A percentile compares a stretch with the other conserved stretches of the same genome.
phyloP scores from a whole-genome alignment of 2,113 vertebrate species.

The Hemibagrus wyckioides region DNA sequence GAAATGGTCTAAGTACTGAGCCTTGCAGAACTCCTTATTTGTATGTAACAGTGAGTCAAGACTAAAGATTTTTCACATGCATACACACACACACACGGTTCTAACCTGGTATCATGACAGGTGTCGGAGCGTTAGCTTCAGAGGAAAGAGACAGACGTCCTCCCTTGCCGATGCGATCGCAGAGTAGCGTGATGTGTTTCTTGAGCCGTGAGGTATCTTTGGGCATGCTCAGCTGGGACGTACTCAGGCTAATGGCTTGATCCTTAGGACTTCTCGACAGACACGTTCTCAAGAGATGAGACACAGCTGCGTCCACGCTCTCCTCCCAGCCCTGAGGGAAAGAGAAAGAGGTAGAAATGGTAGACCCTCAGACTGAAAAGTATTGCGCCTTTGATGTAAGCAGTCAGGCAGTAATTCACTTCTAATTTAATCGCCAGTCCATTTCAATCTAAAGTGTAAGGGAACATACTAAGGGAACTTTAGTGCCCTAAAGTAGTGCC shows the following conservation, averaged over 20 bases:
- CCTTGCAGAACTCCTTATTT: conserved; percentile 11
- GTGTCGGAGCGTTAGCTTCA: conserved; percentile 70
- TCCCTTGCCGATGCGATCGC: conserved; percentile 89
- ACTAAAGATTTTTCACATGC: not conserved
- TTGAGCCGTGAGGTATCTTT: conserved; percentile 86
- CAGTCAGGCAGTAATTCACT: not conserved
- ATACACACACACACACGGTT: not conserved
- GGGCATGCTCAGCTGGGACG: conserved; percentile 78
- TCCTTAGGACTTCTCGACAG: conserved; percentile 92
- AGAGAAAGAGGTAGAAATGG: not conserved
- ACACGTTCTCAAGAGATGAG: conserved; percentile 89
- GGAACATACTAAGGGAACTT: too few species aligned
- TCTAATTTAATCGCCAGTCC: not conserved
- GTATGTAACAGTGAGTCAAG: not conserved
- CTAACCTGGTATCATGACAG: conserved; percentile 81
- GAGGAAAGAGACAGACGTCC: conserved; percentile 84
- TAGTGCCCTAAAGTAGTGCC: too few species aligned
- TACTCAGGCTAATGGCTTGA: conserved; percentile 80
- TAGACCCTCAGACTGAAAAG: not conserved
- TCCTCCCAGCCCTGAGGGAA: conserved; percentile 92
- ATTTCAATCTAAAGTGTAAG: not conserved
- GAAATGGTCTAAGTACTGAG: not conserved
- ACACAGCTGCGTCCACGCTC: conserved; percentile 86
- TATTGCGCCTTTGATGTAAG: not conserved
- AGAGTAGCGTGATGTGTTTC: conserved; percentile 91